Evolutionary conservation across 1,140 invertebrate genomes (phyloP).

Genomic region (Pogonus chalceus): DNA sequence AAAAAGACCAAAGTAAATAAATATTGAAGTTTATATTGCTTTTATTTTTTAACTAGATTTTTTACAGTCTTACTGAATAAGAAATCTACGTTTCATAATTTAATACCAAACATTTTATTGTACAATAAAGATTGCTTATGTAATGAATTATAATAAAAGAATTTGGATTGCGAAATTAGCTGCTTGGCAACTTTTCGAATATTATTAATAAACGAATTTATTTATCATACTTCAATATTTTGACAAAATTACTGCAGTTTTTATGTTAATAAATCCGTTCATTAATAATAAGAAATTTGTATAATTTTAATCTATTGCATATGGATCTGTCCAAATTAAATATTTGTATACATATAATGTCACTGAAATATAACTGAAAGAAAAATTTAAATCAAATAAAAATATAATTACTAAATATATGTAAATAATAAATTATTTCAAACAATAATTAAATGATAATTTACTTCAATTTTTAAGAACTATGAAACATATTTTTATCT

Average conservation of each 20-base stretch:
- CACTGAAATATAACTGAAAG: not conserved
- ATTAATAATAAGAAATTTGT: not conserved
- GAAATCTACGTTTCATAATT: not conserved
- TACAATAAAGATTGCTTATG: not conserved
- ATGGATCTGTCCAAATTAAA: not conserved
- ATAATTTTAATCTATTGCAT: not conserved
- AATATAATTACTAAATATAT: too few relatives aligned
- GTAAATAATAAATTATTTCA: too few relatives aligned
- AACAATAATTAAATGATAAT: too few relatives aligned
- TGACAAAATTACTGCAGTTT: not conserved
- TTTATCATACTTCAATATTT: not conserved
- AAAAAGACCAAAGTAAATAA: too few relatives aligned
- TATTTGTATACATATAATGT: not conserved
- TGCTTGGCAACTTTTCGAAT: constrained; percentile 2
- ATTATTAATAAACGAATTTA: not conserved
- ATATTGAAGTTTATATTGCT: not conserved
- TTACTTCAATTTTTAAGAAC: too few relatives aligned
- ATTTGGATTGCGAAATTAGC: not conserved
- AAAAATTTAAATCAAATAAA: too few relatives aligned
- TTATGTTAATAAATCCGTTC: not conserved
- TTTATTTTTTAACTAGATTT: constrained; percentile 1
- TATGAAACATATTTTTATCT: too few relatives aligned
- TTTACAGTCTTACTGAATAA: constrained; percentile 7
- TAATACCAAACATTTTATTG: constrained; percentile 1
- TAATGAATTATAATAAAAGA: not conserved